Base-by-base conservation (phyloP, 2,797 vertebrate species). In the Phyllotis vaccarum region DNA sequence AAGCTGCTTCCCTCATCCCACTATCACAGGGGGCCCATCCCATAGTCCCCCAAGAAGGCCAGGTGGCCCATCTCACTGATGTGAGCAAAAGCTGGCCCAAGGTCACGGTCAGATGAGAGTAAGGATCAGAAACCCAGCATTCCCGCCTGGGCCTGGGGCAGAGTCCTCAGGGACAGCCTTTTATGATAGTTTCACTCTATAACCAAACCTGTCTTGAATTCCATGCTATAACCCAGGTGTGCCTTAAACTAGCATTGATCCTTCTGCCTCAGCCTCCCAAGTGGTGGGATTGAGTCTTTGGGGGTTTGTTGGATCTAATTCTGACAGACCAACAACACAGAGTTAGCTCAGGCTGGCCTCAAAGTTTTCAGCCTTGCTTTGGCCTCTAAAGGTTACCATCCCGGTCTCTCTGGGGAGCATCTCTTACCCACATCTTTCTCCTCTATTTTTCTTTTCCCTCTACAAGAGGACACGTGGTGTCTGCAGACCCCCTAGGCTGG, bases 11-110 rank as follows among this genome's bases (percentile, higher is more conserved):
- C 93, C 79, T 93, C 72, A 60, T n/a, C 52, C 72, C 40, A 19
- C 64, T 92, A 93, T 95, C 94, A 68, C 66, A n/a, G 10, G 37
- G 5, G 72, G 54, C 52, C 86, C 16, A 0, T 76, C 86, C 89
- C 75, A 37, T 40, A 76, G 92, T 49, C 79, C 40, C 64, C 6
- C 1, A 76, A 94, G 68, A 72, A 89, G 93, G 54, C 21, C 68
- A 78, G 43, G 68, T 1, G n/a, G 66, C 56, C 24, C 40, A 5
- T 27, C 37, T 54, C 49, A 64, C 94, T 34, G 70, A 14, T 2
- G 75, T 52, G 43, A 86, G 31, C 40, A n/a, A 58, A 56, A 49
- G 54, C 89, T 54, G 52, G 89, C 11, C 89, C 80, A 91, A 96
- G 91, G 89, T 90, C 96, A 64, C 49, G 13, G 24, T 74, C 90